A percentile compares a stretch with the other conserved stretches of the same genome.
These are phyloP conservation scores for Sterna hirundo DNA, from an alignment of 2,113 vertebrate species.

Conservation along the genomic window DNA sequence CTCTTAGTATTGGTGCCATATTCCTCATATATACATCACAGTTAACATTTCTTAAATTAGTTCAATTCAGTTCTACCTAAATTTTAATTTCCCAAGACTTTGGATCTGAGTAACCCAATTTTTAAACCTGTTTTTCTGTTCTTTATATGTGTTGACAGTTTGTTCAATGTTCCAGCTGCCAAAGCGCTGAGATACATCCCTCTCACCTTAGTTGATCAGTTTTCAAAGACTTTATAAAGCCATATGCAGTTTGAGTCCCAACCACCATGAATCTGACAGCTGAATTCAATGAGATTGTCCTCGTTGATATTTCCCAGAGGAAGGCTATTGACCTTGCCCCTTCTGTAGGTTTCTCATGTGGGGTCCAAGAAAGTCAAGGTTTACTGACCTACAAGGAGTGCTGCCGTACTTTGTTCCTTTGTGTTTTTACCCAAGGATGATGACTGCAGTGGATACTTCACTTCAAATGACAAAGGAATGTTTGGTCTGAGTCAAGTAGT, in stretches of 20 bases:
- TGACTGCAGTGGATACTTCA: neutral
- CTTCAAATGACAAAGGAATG: neutral
- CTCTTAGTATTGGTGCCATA: neutral
- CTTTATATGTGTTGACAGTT: neutral
- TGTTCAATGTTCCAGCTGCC: neutral
- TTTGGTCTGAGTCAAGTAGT: accelerated
- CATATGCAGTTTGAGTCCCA: neutral
- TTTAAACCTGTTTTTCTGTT: neutral
- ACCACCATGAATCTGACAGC: neutral
- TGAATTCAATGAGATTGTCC: neutral
- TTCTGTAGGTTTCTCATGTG: neutral
- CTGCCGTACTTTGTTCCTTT: neutral
- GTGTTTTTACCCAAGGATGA: neutral
- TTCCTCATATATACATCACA: neutral
- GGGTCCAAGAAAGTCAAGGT: neutral
- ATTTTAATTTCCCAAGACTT: neutral
- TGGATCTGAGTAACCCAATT: neutral
- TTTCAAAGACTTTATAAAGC: neutral
- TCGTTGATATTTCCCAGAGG: neutral
- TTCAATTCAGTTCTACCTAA: neutral
- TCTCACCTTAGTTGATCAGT: neutral
- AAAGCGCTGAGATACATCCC: neutral
- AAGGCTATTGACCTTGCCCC: neutral
- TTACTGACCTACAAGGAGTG: neutral
- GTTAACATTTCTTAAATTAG: neutral